Evolutionary conservation across 2,113 vertebrate genomes (phyloP), one percentile per base, ranked within the genome.

Genomic region (Lycocorax pyrrhopterus): DNA sequence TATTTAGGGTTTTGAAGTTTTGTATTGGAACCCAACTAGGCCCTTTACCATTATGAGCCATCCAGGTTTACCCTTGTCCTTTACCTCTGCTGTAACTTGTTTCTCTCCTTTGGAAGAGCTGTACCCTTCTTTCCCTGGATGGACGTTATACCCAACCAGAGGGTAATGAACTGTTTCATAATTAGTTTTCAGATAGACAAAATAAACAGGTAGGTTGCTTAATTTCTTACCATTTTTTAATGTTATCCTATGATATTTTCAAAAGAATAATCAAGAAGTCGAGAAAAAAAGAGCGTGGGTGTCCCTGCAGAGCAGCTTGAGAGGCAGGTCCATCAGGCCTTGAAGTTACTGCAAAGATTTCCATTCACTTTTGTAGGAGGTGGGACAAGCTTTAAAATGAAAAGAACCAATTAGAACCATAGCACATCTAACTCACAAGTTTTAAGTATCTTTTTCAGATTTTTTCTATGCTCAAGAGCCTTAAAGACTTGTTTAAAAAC

Each of bases 381-480:
- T 71, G 30, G 47, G 53, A 37, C 52, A 88, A 83, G 16, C 13
- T 26, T 89, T 88, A 43, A 95, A 89, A 84, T 52, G 12, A 87
- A 85, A 94, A 90, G 52, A 94, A 80, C 13, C 69, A 79, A 78
- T 89, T 95, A 93, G 53, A 95, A 73, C 17, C 68, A 43, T 21
- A 66, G 25, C 44, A 68, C 67, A 44, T 25, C 32, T 59, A 69
- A 96, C 53, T 80, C 41, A 80, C 60, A 49, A 72, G 33, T 25
- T 83, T 93, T 96, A 94, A 96, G 73, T 51, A 90, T 51, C 41
- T 94, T 93, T 95, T 90, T 44, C 87, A 92, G 46, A 67, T 56
- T 68, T 73, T 74, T 71, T 67, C 66, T 68, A 4, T 71, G 15
- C 22, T 66, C 37, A 59, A 75, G 27, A 73, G 35, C 47, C 41